Percentiles rank a stretch among this genome's conserved stretches.
phyloP scores from a whole-genome alignment of 2,888 invertebrate genomes.

The Panorpa germanica region DNA sequence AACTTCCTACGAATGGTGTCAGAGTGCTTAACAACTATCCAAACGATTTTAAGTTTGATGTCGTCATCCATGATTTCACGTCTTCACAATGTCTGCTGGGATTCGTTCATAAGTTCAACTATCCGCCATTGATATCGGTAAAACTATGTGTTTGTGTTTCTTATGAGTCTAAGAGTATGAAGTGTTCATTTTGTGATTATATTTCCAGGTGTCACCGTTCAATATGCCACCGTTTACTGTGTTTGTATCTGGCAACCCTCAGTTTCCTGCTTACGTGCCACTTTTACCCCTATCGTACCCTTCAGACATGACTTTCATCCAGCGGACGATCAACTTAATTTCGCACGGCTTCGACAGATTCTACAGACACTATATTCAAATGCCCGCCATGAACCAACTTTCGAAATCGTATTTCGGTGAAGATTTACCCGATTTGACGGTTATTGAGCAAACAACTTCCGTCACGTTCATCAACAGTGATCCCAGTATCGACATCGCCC shows the following conservation, averaged over 20 bases:
- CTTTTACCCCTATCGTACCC: constrained; percentile 12
- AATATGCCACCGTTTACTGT: constrained; percentile 14
- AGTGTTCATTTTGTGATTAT: too few relatives aligned
- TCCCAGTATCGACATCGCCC: constrained; percentile 8
- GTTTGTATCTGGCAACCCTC: constrained; percentile 15
- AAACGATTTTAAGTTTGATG: constrained; percentile 17
- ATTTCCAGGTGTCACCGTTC: too few relatives aligned
- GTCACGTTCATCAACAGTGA: constrained; percentile 9
- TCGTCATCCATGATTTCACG: constrained; percentile 19
- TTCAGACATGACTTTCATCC: constrained; percentile 15
- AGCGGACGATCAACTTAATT: constrained; percentile 15
- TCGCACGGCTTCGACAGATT: constrained; percentile 13
- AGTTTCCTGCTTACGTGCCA: constrained; percentile 16
- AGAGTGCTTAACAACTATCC: constrained; percentile 16
- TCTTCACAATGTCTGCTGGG: constrained; percentile 18
- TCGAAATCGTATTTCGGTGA: constrained; percentile 4
- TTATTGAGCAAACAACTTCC: constrained; percentile 7
- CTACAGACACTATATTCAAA: constrained; percentile 9
- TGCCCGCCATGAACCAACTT: constrained; percentile 7
- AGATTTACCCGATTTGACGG: not conserved
- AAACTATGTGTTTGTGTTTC: too few relatives aligned
- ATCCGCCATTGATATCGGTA: constrained; percentile 18
- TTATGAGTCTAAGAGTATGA: too few relatives aligned
- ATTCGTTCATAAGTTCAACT: constrained; percentile 17
- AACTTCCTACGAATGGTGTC: constrained; percentile 13